Percentiles rank a stretch among this genome's conserved stretches.
phyloP scores from a whole-genome alignment of 2,888 invertebrate genomes.

The Plusia festucae region DNA sequence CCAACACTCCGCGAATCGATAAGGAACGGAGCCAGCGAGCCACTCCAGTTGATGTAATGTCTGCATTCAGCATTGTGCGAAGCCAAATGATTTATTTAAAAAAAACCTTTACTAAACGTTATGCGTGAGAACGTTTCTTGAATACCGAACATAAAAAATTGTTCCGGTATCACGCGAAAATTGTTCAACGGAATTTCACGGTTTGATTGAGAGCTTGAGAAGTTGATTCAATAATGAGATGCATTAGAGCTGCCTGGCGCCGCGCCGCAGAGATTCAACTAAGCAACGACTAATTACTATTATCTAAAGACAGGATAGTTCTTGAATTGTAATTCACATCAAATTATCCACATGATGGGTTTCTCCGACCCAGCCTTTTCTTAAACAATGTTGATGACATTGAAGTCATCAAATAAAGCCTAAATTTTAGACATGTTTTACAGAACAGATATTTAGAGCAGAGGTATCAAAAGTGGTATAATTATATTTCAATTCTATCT shows the following conservation, averaged over 20 bases:
- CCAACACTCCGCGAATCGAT: conserved; percentile 33
- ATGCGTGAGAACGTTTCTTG: conserved; percentile 44
- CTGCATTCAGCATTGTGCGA: conserved; percentile 19
- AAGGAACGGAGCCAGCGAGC: conserved; percentile 7
- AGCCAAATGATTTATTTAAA: conserved; percentile 29
- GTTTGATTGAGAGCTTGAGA: conserved; percentile 27
- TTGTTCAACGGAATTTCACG: conserved; percentile 32
- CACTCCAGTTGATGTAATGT: conserved; percentile 6
- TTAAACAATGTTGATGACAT: too few relatives aligned
- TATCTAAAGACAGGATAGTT: too few relatives aligned
- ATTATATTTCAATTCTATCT: too few relatives aligned
- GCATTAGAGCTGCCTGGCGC: neutral
- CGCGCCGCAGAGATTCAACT: neutral
- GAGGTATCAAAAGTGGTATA: too few relatives aligned
- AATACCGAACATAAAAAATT: conserved; percentile 12
- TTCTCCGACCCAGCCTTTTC: too few relatives aligned
- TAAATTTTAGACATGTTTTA: too few relatives aligned
- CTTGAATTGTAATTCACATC: conserved; percentile 11
- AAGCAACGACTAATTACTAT: too few relatives aligned
- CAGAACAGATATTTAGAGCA: too few relatives aligned
- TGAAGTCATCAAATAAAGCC: too few relatives aligned
- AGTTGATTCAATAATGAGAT: neutral
- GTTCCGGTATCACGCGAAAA: conserved; percentile 37
- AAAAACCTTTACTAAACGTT: conserved; percentile 29
- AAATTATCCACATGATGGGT: conserved; percentile 6